Conservation (phyloP, 2,888 invertebrate genomes). For the Phorcus lineatus region DNA sequence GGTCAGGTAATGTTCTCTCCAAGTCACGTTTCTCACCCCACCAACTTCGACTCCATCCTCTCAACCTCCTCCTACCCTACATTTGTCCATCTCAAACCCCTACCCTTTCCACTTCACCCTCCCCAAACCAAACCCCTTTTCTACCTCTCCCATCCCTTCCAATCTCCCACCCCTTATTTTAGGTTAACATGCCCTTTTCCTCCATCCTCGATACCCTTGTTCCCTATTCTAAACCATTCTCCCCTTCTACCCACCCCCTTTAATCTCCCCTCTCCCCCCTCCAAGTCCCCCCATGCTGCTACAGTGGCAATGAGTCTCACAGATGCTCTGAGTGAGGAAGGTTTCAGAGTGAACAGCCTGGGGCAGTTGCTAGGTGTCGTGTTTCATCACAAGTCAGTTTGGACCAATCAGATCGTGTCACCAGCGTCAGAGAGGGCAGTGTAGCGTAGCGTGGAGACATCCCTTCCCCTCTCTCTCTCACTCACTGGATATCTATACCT, state of each 20-base stretch:
- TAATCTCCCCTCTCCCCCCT: neutral
- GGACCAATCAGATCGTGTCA: neutral
- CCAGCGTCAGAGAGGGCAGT: neutral
- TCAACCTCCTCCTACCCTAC: neutral
- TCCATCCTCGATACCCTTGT: too few relatives aligned
- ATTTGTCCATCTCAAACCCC: neutral
- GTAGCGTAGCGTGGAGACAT: conserved; percentile 7
- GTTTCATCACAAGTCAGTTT: neutral
- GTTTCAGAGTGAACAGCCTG: neutral
- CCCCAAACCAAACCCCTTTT: too few relatives aligned
- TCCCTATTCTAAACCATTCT: too few relatives aligned
- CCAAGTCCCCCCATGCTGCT: neutral
- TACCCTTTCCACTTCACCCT: neutral
- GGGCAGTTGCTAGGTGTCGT: conserved; percentile 8
- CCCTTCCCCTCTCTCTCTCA: neutral
- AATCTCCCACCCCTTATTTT: too few relatives aligned
- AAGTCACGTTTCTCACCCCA: too few relatives aligned
- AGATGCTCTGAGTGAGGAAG: neutral
- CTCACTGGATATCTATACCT: neutral
- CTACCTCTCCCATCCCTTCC: too few relatives aligned
- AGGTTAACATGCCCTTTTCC: too few relatives aligned
- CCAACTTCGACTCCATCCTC: neutral
- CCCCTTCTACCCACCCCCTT: neutral
- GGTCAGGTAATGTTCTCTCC: too few relatives aligned
- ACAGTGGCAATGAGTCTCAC: neutral